Evolutionary conservation across 2,888 invertebrate genomes (phyloP), one percentile per base, ranked within the genome.

Genomic region (Matsumyia berberina): DNA sequence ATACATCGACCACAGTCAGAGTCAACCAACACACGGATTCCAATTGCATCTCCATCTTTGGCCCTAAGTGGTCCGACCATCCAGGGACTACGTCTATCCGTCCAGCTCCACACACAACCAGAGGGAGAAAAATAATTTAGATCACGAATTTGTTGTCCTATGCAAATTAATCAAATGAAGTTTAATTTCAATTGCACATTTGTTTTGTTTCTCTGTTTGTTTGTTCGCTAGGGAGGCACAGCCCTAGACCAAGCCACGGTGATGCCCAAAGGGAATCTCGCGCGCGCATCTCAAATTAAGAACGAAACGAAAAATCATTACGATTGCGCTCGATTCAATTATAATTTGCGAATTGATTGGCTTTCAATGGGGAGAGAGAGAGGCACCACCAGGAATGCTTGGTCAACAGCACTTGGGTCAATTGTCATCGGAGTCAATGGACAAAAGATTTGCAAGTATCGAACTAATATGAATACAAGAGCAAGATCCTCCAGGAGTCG

Each of bases 81-180:
- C 79, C 81, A 5, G 42, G 24, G n/a, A 24, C 15, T 15, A 60
- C 58, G 35, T 42, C 46, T 4, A n/a, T 24, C 29, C 35, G 31
- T 15, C 35, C 44, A 35, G 35, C 67, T 53, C 60, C 58, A 62
- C 64, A 53, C n/a, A n/a, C n/a, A n/a, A n/a, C n/a, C n/a, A 64
- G 83, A 66, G 83, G 69, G 86, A 86, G 87, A 87, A 90, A n/a
- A 90, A 91, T 90, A 91, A 91, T 91, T 91, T 90, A 89, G 90
- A 91, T 91, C 91, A 91, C 91, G 91, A 91, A 89, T 90, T 91
- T 88, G 89, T 90, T 91, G 91, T 91, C 90, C 90, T 91, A 91
- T 91, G 91, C 90, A 91, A 91, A 91, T 91, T 91, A 91, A 91
- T 91, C 91, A 91, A 91, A 90, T 89, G 88, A 88, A 89, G 88